Evolutionary conservation across 2,888 invertebrate genomes (phyloP), one percentile per base, ranked within the genome.

Genomic region (Drosophila acutilabella): DNA sequence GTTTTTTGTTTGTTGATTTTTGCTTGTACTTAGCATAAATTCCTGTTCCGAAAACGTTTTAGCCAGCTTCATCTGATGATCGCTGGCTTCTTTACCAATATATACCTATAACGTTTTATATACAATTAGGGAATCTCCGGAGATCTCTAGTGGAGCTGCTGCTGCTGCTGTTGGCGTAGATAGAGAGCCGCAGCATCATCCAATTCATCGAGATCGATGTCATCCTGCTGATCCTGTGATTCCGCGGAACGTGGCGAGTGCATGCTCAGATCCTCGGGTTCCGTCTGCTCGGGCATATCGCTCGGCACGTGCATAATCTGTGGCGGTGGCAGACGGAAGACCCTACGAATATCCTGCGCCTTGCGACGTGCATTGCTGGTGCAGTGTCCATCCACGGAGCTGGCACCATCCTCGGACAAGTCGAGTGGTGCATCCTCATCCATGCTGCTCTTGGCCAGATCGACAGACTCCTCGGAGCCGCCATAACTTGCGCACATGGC

Each of bases 241-340:
- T 80, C 92, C 0, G 86, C 74, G n/a, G 93, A 90, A 54, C 91
- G 90, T 1, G 92, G 91, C 64, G 91, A 90, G 50, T 94, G 94
- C 94, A 97, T 95, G 60, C 97, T 97, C 74, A 98, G 93, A 91
- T 98, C 98, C 91, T 98, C 97, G 7, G 98, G 98, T 92, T 97
- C 97, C 2, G 97, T 97, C 93, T 98, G 98, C 91, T 96, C 97
- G 16, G 97, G 97, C 51, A 94, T 90, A 36, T 89, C 89, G 68
- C 78, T 90, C 64, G 89, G 71, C 48, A 91, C 86, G 64, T 91
- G 93, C 74, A 90, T 84, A 62, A 92, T 91, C 42, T 93, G 92
- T 4, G 92, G 91, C 13, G 92, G 91, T 8, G 93, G 92, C 48
- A 93, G 90, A 13, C 93, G 92, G 72, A 94, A 92, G 1, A 94